Evolutionary conservation across 2,797 vertebrate species (phyloP), one percentile per base, ranked within the genome.

Genomic region (Spatula clypeata): DNA sequence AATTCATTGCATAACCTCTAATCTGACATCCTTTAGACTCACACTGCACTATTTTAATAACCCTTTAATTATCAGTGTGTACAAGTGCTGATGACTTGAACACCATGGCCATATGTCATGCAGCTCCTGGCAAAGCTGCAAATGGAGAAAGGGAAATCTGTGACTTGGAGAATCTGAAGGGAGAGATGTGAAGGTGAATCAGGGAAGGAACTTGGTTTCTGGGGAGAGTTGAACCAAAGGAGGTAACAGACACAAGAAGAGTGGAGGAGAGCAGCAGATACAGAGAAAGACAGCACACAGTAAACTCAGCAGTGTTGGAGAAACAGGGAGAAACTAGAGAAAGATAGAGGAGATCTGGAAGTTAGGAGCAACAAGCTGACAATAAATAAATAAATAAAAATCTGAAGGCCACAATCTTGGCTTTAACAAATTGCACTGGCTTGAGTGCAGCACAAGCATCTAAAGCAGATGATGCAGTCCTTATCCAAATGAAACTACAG

Each of bases 101-200:
- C 40, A 45, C 5, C 36, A 6, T 0, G 29, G n/a, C 3, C 69
- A 26, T 2, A 6, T n/a, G 45, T 15, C 26, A 11, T 0, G 0
- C 7, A 34, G 34, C 24, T 86, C 38, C 49, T 34, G 32, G 49
- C 72, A 45, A 72, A 80, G 34, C 14, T n/a, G 26, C 6, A 36
- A 29, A 29, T 0, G 1, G 16, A 3, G n/a, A 73, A 79, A 51
- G 38, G 6, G 13, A 69, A 19, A 61, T 65, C 69, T 34, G 8
- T 36, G 74, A 18, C 55, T 8, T 24, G 71, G 44, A 54, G 27
- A 42, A 61, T 38, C 18, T 62, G 67, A 8, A 47, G 20, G 29
- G 32, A 72, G 32, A 51, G 29, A 16, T 11, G 24, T 49, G 42
- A 88, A 75, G 36, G n/a, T 13, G 65, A 86, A 69, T 42, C 21